Evolutionary conservation across 2,113 vertebrate genomes (phyloP), one percentile per base, ranked within the genome.

Genomic region (Callospermophilus lateralis): DNA sequence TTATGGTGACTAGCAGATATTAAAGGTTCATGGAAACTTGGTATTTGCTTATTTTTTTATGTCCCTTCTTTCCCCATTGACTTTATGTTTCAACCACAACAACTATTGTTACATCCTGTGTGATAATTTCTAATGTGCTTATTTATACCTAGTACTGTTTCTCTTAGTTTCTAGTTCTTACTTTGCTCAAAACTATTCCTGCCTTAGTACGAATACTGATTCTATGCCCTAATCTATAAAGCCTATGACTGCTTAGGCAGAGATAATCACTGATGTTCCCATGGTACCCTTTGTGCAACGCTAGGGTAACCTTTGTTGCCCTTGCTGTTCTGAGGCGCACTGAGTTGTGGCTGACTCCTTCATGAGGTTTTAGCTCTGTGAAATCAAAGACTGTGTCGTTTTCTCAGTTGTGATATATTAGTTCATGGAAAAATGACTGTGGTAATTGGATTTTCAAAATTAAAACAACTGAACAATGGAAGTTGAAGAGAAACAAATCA

Each of bases 401-500:
- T 89, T 72, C 8, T 93, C 28, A 22, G 7, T 26, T 78, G 2
- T 70, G 83, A 45, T 73, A 58, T 68, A 48, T 55, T 95, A 78
- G 10, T 68, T 76, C 4, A 74, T 79, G 55, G 53, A 84, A 84
- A 94, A 93, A 89, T 92, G 16, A 39, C 63, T 86, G 0, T 78
- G 37, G 17, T 90, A 73, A 95, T 86, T 84, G 53, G 15, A 58
- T 90, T 93, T 78, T 87, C 79, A 19, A 61, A 88, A 84, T 65
- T 42, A 55, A 90, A 88, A 84, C 24, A 73, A n/a, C 12, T 39
- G 32, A 93, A 79, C 45, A 93, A 7, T 91, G 24, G 10, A 93
- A 67, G 6, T 45, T 95, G 37, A 79, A 53, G 20, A 83, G 45
- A 89, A 74, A 61, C n/a, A 87, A 53, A 94, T 87, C 28, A 89